Conservation (phyloP, 2,888 invertebrate genomes). For the Lucinisca nassula region DNA sequence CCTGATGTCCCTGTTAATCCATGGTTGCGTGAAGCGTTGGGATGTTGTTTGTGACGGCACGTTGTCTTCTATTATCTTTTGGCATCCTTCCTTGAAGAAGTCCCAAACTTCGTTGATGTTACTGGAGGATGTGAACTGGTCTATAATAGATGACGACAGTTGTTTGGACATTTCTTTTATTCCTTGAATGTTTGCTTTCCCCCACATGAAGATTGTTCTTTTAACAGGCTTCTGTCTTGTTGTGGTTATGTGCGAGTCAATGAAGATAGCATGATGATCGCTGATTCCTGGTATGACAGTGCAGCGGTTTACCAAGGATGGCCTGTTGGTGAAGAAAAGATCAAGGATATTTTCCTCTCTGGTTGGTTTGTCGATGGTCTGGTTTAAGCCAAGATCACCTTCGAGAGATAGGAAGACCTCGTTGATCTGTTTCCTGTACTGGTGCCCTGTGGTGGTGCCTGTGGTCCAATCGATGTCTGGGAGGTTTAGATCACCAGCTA, state of each 20-base stretch:
- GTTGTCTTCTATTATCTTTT: constrained; percentile 1
- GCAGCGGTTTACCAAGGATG: not conserved
- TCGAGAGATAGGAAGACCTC: not conserved
- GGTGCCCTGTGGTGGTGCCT: not conserved
- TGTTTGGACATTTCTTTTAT: not conserved
- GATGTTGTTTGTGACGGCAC: not conserved
- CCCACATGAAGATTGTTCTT: constrained; percentile 30
- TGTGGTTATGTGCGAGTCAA: not conserved
- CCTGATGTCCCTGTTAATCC: not conserved
- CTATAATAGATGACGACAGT: not conserved
- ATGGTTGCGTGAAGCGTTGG: not conserved
- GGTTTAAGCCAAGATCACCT: not conserved
- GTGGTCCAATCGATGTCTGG: not conserved
- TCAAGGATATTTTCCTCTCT: not conserved
- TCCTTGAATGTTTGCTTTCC: not conserved
- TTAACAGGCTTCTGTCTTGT: constrained; percentile 11
- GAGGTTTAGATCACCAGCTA: not conserved
- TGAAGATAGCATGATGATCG: not conserved
- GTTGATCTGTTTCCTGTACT: not conserved
- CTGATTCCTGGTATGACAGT: not conserved
- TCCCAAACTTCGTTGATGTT: not conserved
- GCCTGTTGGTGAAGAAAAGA: not conserved
- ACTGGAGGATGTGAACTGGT: not conserved
- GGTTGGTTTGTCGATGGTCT: not conserved
- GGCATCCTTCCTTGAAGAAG: constrained; percentile 9